Conservation (phyloP, 2,888 invertebrate genomes). For the Tipula vernalis region DNA sequence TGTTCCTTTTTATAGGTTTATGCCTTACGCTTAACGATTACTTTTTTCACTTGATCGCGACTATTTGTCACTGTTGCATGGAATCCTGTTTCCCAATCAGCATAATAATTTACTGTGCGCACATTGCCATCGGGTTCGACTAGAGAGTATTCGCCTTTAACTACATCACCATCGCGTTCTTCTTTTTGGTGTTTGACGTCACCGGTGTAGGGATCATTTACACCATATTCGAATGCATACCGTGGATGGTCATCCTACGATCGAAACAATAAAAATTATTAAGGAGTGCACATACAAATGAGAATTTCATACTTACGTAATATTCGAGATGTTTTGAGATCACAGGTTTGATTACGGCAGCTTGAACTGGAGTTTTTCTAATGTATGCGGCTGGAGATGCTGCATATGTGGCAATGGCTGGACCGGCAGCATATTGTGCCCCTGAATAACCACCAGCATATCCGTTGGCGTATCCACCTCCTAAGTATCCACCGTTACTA, state of each 20-base stretch:
- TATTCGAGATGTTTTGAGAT: slow-evolving; percentile 48
- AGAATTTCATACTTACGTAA: slow-evolving; percentile 40
- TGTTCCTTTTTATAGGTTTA: neutral
- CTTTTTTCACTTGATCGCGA: slow-evolving; percentile 38
- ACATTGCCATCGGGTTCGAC: slow-evolving; percentile 65
- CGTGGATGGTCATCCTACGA: slow-evolving; percentile 49
- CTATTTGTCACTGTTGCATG: slow-evolving; percentile 59
- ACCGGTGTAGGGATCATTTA: slow-evolving; percentile 61
- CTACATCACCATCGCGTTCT: slow-evolving; percentile 58
- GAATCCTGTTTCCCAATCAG: slow-evolving; percentile 69
- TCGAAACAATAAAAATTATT: neutral
- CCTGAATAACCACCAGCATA: slow-evolving; percentile 26
- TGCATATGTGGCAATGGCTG: slow-evolving; percentile 28
- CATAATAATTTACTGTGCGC: slow-evolving; percentile 60
- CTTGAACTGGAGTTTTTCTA: slow-evolving; percentile 26
- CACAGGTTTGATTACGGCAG: slow-evolving; percentile 40
- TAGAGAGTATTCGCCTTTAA: slow-evolving; percentile 53
- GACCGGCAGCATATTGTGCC: slow-evolving; percentile 29
- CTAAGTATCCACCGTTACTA: neutral
- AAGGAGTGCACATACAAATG: neutral
- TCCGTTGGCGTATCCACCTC: slow-evolving; percentile 10
- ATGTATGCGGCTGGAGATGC: slow-evolving; percentile 31
- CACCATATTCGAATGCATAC: slow-evolving; percentile 60
- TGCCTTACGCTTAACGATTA: slow-evolving; percentile 28
- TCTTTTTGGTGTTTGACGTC: slow-evolving; percentile 63